Evolutionary conservation across 1,140 invertebrate genomes (phyloP).

Genomic region (Mizuhopecten yessoensis): DNA sequence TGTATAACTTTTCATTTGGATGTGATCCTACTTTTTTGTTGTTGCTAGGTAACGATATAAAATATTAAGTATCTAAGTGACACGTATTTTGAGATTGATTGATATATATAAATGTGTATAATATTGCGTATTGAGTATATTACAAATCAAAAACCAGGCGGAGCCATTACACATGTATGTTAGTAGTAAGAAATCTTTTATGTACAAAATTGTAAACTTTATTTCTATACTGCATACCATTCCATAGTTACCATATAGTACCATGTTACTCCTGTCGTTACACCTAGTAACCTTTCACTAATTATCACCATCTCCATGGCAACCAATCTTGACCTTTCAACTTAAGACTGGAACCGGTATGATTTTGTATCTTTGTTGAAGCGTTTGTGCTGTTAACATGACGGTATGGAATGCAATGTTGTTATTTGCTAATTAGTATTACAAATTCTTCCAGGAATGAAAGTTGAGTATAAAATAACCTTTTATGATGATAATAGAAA

Average conservation of each 20-base stretch:
- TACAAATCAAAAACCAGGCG: neutral
- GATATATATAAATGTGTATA: conserved; percentile 5
- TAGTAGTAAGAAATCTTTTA: neutral
- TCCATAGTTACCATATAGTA: conserved; percentile 34
- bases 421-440: conserved; percentile 40
- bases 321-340: conserved; percentile 16
- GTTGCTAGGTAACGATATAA: neutral
- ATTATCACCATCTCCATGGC: neutral
- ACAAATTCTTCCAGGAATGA: conserved; percentile 38
- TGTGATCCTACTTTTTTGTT: neutral
- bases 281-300: neutral
- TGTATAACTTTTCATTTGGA: neutral
- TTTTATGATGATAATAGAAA: no score
- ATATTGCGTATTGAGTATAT: neutral
- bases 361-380: conserved; percentile 14
- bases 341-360: conserved; percentile 20
- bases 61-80: neutral
- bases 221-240: conserved; percentile 39
- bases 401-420: conserved; percentile 2
- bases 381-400: neutral
- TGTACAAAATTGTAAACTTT: conserved; percentile 39
- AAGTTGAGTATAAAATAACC: neutral
- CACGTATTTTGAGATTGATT: neutral
- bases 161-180: conserved; percentile 1
- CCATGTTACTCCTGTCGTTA: conserved; percentile 10